These are phyloP conservation scores for Chelon labrosus DNA, from an alignment of 2,797 vertebrate species.

Conservation along the genomic window DNA sequence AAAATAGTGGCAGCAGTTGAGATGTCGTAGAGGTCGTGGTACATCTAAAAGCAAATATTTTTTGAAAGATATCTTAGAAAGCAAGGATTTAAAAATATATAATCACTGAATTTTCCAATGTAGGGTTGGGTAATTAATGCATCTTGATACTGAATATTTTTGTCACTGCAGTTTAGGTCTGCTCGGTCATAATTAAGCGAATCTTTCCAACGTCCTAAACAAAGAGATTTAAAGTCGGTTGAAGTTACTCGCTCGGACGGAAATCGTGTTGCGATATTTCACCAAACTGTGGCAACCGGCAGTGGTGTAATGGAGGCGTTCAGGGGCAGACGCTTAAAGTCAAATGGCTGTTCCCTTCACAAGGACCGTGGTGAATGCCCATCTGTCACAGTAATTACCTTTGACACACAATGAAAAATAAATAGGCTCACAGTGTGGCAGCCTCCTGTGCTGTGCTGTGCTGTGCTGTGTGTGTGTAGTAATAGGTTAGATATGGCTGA, in stretches of 20 bases:
- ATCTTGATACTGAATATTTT: background rate
- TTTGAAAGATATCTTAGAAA: too few species aligned
- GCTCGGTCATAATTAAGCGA: background rate
- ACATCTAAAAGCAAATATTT: too few species aligned
- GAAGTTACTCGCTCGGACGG: slow-evolving; percentile 14
- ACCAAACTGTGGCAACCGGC: slow-evolving; percentile 26
- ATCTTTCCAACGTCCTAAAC: slow-evolving; percentile 3
- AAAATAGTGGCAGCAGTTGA: too few species aligned
- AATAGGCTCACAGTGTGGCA: slow-evolving; percentile 44
- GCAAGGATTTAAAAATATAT: too few species aligned
- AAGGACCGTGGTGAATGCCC: slow-evolving; percentile 35
- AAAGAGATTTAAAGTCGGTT: background rate
- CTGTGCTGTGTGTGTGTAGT: slow-evolving; percentile 24
- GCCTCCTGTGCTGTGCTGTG: slow-evolving; percentile 20
- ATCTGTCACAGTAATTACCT: slow-evolving; percentile 48
- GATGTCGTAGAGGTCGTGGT: too few species aligned
- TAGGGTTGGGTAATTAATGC: too few species aligned
- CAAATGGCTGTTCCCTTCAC: slow-evolving; percentile 18
- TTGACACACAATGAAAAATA: slow-evolving; percentile 47
- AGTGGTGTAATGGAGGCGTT: slow-evolving; percentile 35
- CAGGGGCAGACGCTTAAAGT: slow-evolving; percentile 12
- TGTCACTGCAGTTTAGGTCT: too few species aligned
- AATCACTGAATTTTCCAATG: too few species aligned
- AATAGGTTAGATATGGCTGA: slow-evolving; percentile 39
- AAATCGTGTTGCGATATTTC: slow-evolving; percentile 6